These are phyloP conservation scores for Oreortyx pictus DNA, from an alignment of 2,797 vertebrate genomes.

Conservation along the genomic window DNA sequence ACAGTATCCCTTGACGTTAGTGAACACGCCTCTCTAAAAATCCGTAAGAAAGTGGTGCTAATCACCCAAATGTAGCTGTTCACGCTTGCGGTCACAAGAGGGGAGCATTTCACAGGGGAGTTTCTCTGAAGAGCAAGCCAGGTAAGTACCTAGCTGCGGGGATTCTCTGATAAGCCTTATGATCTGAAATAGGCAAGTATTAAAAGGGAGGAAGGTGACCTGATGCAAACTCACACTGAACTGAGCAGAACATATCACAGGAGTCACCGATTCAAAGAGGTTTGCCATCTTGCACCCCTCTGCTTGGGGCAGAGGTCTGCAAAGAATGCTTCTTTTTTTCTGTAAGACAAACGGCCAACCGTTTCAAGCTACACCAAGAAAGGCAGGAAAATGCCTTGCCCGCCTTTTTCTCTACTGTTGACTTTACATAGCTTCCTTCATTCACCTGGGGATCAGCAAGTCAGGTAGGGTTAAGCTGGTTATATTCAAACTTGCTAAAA, in stretches of 20 bases:
- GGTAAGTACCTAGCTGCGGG: not conserved
- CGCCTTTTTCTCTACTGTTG: not conserved
- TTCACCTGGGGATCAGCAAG: not conserved
- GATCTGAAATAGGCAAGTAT: not conserved
- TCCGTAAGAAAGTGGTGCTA: conserved; percentile 45
- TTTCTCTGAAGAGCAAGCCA: conserved; percentile 13
- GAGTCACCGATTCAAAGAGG: conserved; percentile 45
- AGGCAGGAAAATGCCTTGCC: not conserved
- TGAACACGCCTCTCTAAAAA: conserved; percentile 64
- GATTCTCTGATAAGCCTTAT: conserved; percentile 45
- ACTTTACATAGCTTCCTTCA: not conserved
- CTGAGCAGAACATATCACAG: conserved; percentile 38
- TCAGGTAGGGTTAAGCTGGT: not conserved
- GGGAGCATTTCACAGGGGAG: conserved; percentile 38
- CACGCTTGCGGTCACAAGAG: conserved; percentile 31
- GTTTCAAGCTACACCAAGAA: conserved; percentile 18
- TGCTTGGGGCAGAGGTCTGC: not conserved
- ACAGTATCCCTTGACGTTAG: conserved; percentile 75
- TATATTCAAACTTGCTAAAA: not conserved
- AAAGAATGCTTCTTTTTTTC: not conserved
- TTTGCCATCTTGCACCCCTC: conserved; percentile 23
- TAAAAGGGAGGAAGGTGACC: conserved; percentile 22
- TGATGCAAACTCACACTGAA: conserved; percentile 25
- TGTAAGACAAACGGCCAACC: not conserved
- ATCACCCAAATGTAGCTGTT: conserved; percentile 44